Evolutionary conservation across 1,140 invertebrate genomes (phyloP).

Genomic region (Drosophila sp.): DNA sequence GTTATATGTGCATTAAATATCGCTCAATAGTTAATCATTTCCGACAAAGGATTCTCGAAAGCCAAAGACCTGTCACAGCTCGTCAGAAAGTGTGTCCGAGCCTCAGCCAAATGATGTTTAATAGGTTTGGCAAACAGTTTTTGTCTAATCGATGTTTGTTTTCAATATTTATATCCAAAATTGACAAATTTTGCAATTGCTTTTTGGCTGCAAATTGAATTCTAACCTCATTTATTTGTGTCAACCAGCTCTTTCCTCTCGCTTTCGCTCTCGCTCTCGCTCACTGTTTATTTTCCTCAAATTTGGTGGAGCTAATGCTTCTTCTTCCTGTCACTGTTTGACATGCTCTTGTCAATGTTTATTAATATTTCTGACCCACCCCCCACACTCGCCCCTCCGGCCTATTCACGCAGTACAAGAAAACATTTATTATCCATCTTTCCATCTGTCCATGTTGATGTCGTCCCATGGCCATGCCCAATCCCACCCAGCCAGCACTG

Average conservation of each 20-base stretch:
- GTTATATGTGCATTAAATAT: too few relatives aligned
- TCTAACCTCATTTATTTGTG: constrained; percentile 7
- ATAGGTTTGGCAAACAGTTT: not conserved
- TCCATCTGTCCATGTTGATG: not conserved
- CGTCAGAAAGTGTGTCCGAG: too few relatives aligned
- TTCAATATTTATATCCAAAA: not conserved
- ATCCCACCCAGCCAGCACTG: constrained; percentile 9
- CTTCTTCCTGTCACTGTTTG: constrained; percentile 23
- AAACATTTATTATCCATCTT: constrained; percentile 46
- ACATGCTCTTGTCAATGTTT: constrained; percentile 54
- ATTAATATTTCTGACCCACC: constrained; percentile 48
- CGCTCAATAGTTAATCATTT: too few relatives aligned
- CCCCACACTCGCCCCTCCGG: not conserved
- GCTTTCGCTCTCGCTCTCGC: too few relatives aligned
- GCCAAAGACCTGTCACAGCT: too few relatives aligned
- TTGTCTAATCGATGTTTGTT: not conserved
- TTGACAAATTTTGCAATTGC: constrained; percentile 5
- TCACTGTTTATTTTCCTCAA: not conserved
- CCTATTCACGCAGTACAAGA: not conserved
- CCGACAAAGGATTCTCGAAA: too few relatives aligned
- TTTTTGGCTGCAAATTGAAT: constrained; percentile 5
- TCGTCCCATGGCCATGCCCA: constrained; percentile 9
- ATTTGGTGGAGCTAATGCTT: constrained; percentile 4
- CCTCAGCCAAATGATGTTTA: not conserved
- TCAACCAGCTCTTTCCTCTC: not conserved